Evolutionary conservation across 2,888 invertebrate genomes (phyloP), one percentile per base, ranked within the genome.

Genomic region (Tortrix viridana): DNA sequence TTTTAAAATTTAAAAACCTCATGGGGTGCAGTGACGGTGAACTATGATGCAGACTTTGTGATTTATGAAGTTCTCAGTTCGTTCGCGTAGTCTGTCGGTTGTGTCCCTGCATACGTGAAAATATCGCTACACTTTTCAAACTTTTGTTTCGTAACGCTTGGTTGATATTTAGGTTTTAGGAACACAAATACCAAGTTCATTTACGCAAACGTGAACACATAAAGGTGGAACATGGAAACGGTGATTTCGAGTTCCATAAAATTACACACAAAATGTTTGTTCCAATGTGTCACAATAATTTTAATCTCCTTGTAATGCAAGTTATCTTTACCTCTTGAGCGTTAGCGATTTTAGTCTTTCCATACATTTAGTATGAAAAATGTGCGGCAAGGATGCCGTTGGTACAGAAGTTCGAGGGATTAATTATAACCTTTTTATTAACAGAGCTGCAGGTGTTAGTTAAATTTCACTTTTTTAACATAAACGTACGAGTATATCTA

Each of bases 11-110:
- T 76, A 76, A 77, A 82, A 81, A 77, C 79, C 72, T 66, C 74
- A 69, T 68, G 76, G 71, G 72, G 71, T 73, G 74, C 75, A 74
- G 69, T 76, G 82, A 79, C 80, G 74, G 79, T 77, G 77, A 81
- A 82, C 77, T 82, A 81, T 74, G 80, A 76, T 75, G 76, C 74
- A 74, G 83, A 84, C 81, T 84, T 82, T 81, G 71, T 81, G 84
- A 85, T 85, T 85, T 85, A 85, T 85, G 82, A 77, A 82, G 75
- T 80, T 75, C 69, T 70, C 70, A 72, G 70, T 71, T 74, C 71
- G 71, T 69, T 50, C 56, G 37, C n/a, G n/a, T n/a, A n/a, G n/a
- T n/a, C n/a, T n/a, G n/a, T 41, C 56, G 16, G 56, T 47, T 49
- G 49, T 50, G 47, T 53, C 47, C 37, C 60, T 60, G 60, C 41